A percentile compares a stretch with the other conserved stretches of the same genome.
phyloP scores from a whole-genome alignment of 37 sponge, comb jelly and placozoan genomes.

The Theonella swinhoei region DNA sequence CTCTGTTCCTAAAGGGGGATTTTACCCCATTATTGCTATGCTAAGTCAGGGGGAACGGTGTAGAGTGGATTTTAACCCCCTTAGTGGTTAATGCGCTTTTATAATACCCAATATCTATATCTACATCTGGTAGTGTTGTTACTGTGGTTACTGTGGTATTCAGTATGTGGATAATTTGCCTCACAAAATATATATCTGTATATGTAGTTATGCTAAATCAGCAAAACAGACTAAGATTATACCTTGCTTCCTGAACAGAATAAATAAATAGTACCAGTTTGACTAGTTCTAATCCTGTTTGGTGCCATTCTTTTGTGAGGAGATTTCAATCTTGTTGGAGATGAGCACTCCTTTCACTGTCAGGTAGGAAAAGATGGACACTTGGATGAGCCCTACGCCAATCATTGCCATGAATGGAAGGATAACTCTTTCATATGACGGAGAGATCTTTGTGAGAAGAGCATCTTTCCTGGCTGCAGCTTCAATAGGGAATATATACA shows the following conservation, averaged over 20 bases:
- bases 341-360: constrained; percentile 13
- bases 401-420: constrained; percentile 24
- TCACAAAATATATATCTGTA: too few species aligned
- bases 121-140: too few species aligned
- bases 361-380: constrained; percentile 13
- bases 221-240: background rate
- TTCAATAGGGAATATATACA: constrained; percentile 59
- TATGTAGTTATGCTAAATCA: too few species aligned
- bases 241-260: background rate
- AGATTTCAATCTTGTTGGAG: constrained; percentile 12
- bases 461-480: constrained; percentile 8
- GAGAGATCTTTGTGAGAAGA: background rate
- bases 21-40: constrained; percentile 82
- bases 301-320: too few species aligned
- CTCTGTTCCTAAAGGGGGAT: constrained; percentile 72
- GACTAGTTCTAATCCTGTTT: background rate
- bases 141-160: background rate
- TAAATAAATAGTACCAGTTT: background rate
- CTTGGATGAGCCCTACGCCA: constrained; percentile 19
- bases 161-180: background rate
- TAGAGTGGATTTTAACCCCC: constrained; percentile 50
- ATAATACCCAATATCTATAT: background rate
- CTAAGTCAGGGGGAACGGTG: constrained; percentile 68
- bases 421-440: constrained; percentile 1
- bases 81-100: constrained; percentile 70